phyloP scores from a whole-genome alignment of 2,797 vertebrate genomes.

The Danio kyathit region DNA sequence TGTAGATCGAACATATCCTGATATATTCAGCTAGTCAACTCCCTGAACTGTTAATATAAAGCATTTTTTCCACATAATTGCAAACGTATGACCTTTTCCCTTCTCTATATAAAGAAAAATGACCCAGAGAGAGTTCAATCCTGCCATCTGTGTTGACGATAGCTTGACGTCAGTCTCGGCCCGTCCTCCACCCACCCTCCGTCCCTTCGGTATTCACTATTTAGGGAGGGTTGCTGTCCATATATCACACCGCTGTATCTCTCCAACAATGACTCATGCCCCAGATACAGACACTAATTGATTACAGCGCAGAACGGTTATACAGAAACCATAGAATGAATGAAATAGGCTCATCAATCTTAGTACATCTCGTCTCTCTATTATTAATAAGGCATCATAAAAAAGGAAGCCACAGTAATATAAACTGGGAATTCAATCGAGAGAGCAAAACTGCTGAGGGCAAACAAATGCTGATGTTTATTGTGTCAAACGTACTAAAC shows the following conservation, averaged over 20 bases:
- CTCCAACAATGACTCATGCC: constrained; percentile 47
- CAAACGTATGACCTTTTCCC: neutral
- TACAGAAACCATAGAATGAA: constrained; percentile 26
- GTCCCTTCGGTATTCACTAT: constrained; percentile 40
- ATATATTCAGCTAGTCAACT: neutral
- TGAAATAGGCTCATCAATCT: constrained; percentile 39
- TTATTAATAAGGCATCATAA: constrained; percentile 25
- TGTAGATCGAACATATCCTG: too few relatives aligned
- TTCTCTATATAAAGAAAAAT: constrained; percentile 5
- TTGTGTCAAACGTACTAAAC: constrained; percentile 2
- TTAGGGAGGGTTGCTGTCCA: constrained; percentile 13
- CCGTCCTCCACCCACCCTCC: constrained; percentile 17
- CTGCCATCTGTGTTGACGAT: constrained; percentile 46
- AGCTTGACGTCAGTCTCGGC: constrained; percentile 26
- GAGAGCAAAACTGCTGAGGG: constrained; percentile 17
- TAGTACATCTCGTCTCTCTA: constrained; percentile 23
- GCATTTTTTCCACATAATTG: neutral
- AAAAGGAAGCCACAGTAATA: constrained; percentile 27
- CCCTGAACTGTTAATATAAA: neutral
- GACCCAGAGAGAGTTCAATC: constrained; percentile 36
- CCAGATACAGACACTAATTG: constrained; percentile 57
- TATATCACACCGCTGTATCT: constrained; percentile 25
- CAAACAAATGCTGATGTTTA: neutral
- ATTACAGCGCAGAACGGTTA: constrained; percentile 49
- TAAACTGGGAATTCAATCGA: constrained; percentile 8